A percentile compares a stretch with the other conserved stretches of the same genome.
These are phyloP conservation scores for Drosophila colorata DNA, from an alignment of 2,888 invertebrate species.

Conservation along the genomic window DNA sequence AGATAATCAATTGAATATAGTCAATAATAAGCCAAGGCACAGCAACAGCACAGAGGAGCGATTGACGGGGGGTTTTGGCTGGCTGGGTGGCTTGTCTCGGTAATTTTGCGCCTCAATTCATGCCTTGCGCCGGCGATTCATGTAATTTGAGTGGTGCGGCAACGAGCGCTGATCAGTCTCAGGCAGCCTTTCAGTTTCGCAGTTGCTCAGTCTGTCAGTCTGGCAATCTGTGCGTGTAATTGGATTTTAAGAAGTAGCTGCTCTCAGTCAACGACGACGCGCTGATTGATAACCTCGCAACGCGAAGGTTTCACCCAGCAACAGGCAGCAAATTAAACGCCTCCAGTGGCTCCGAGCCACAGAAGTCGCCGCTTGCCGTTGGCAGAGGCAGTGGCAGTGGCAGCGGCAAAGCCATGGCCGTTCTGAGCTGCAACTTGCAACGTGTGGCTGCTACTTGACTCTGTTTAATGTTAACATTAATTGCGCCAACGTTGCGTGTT, in stretches of 20 bases:
- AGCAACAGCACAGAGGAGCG: too few species aligned
- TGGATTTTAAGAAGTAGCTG: slow-evolving; percentile 78
- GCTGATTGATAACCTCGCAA: slow-evolving; percentile 74
- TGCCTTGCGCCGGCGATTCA: slow-evolving; percentile 58
- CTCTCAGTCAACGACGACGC: slow-evolving; percentile 41
- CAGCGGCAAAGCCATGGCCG: background rate
- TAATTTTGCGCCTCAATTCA: slow-evolving; percentile 72
- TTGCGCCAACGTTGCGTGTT: slow-evolving; percentile 58
- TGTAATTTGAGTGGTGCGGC: slow-evolving; percentile 72
- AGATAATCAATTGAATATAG: slow-evolving; percentile 78
- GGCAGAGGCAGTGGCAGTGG: background rate
- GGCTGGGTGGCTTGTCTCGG: slow-evolving; percentile 64
- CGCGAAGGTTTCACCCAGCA: slow-evolving; percentile 52
- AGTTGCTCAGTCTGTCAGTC: slow-evolving; percentile 18
- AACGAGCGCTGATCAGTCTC: slow-evolving; percentile 45
- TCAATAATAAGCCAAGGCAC: slow-evolving; percentile 61
- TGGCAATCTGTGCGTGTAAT: slow-evolving; percentile 66
- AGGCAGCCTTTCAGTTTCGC: slow-evolving; percentile 22
- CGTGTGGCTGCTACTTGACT: slow-evolving; percentile 28
- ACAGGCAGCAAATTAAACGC: slow-evolving; percentile 66
- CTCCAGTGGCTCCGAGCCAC: slow-evolving; percentile 63
- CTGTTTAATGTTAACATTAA: slow-evolving; percentile 43
- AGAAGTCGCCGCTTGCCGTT: slow-evolving; percentile 40
- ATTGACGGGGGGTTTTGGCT: background rate
- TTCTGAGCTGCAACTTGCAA: slow-evolving; percentile 25